Evolutionary conservation across 1,140 invertebrate species (phyloP), one percentile per base, ranked within the genome.

Genomic region (Vollenhovia emeryi): DNA sequence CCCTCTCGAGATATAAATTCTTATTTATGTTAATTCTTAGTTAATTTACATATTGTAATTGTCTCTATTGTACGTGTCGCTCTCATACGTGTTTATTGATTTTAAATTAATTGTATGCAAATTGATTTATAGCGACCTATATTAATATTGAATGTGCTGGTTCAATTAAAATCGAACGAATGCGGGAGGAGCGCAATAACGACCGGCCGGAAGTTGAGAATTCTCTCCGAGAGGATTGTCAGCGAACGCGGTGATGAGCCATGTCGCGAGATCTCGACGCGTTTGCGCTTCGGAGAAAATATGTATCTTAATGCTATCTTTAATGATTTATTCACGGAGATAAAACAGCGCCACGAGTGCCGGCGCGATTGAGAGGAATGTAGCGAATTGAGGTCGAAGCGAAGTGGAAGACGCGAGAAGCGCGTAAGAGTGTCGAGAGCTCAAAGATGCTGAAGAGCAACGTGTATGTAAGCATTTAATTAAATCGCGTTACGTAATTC

Each of bases 371-470:
- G 75, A 79, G 60, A 79, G 75, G 75, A 79, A 79, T 79, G 75
- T 68, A 79, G 15, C 60, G 60, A 79, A 79, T 79, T 79, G 75
- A 79, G 75, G 75, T 79, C 75, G 75, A 79, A 79, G 75, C 60
- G 21, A 79, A 79, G 75, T 68, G 60, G 60, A 79, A 79, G 75
- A 66, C 11, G 43, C 30, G 75, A 50, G 75, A 79, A 40, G 30
- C 60, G 75, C 75, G 43, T 79, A 76, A 76, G 55, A 43, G 43
- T 66, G 40, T 33, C 30, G 59, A 64, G 57, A 48, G 21, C 40
- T 59, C 21, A 1, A 79, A 68, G 24, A 68, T 60, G 33, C 13
- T 68, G 74, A 76, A 52, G 62, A 50, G 30, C 45, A 15, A 36
- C 3, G 43, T 6, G n/a, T 66, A 48, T 24, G 60, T 50, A 48